These are phyloP conservation scores for Chrysogorgia sp. DNA, from an alignment of 92 coral and sea anemone species.

Conservation along the genomic window DNA sequence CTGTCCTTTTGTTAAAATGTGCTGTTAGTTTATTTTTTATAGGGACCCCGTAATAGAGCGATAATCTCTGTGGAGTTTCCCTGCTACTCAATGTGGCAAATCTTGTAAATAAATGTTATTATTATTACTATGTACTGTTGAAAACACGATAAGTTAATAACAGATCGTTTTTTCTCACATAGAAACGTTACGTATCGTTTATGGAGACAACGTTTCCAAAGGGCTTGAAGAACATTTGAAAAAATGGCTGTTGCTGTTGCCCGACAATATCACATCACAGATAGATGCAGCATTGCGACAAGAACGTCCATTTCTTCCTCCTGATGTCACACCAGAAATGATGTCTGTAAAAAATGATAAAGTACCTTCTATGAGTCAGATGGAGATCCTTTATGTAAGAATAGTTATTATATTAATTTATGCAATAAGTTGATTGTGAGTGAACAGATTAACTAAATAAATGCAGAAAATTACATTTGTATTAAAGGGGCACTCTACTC, in stretches of 20 bases:
- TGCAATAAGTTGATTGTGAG: no score
- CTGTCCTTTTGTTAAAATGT: no score
- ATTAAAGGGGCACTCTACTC: no score
- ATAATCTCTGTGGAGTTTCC: no score
- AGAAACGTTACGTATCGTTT: slow-evolving; percentile 23
- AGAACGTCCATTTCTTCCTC: slow-evolving; percentile 40
- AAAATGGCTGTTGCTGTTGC: slow-evolving; percentile 19
- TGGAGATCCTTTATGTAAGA: slow-evolving; percentile 38
- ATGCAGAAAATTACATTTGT: no score
- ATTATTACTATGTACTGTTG: neutral
- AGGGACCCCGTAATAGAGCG: no score
- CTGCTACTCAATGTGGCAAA: no score
- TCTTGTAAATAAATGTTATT: neutral
- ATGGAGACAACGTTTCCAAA: neutral
- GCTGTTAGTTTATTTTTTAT: no score
- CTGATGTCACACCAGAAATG: slow-evolving; percentile 38
- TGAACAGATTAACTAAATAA: no score
- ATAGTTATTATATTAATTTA: neutral
- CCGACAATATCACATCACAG: slow-evolving; percentile 3
- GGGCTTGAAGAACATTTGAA: neutral
- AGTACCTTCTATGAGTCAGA: slow-evolving; percentile 24
- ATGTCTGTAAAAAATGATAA: slow-evolving; percentile 21
- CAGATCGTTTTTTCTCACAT: neutral
- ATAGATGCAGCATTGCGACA: slow-evolving; percentile 32
- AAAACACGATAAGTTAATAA: neutral